Evolutionary conservation across 2,888 invertebrate species (phyloP), one percentile per base, ranked within the genome.

Genomic region (Watsonalla binaria): DNA sequence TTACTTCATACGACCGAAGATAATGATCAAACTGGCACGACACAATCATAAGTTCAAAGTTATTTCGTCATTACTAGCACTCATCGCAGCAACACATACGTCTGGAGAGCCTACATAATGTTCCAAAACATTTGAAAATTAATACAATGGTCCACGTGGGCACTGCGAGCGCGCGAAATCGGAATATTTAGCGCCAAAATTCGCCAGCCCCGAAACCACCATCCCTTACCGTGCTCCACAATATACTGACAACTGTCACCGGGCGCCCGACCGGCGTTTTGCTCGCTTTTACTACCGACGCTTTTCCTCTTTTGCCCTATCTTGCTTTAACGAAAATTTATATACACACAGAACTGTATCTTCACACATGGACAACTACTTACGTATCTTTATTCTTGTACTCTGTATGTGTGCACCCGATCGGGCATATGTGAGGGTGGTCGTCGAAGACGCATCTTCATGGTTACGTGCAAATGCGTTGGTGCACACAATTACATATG

Each of bases 281-380:
- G 74, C 80, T 71, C 81, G 82, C 80, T 78, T 82, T 81, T 78
- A 83, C 83, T 82, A 82, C 73, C 62, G 68, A 61, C 79, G 84
- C 76, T 84, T 83, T 86, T 84, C 84, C 86, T 82, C 86, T 82
- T 82, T 82, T 82, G 72, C 82, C 80, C 83, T 82, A 83, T 85
- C 84, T 85, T 82, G 78, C 84, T 84, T 81, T 73, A 79, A 79
- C 84, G 80, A 82, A 82, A 84, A 81, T 82, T 71, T 82, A 82
- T 80, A 78, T 77, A 82, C 78, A 80, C 74, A 82, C 65, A 78
- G 68, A 77, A 68, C 66, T 72, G 66, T 76, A 76, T 72, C 62
- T 75, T 79, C 83, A 85, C 84, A 85, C 79, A 82, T 76, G 72
- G 66, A 80, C 68, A 76, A 74, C 69, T 79, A 80, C 70, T 80